Conservation (phyloP, 1,140 invertebrate species). For the Portunus trituberculatus region DNA sequence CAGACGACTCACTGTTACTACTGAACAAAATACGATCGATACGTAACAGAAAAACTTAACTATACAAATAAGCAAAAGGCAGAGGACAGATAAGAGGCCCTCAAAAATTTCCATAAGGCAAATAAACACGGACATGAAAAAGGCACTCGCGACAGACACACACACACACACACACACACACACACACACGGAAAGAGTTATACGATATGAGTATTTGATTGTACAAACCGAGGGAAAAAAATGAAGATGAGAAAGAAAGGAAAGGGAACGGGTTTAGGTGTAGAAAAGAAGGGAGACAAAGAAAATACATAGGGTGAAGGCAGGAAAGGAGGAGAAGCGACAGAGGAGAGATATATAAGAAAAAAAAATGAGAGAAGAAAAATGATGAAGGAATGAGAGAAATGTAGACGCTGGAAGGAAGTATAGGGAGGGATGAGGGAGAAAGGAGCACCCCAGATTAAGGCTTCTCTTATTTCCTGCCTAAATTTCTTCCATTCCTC, state of each 20-base stretch:
- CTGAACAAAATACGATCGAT: neutral
- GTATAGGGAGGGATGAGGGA: neutral
- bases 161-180: neutral
- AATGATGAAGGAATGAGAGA: neutral
- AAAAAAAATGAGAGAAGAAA: neutral
- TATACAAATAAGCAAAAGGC: neutral
- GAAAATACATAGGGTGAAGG: neutral
- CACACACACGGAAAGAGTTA: neutral
- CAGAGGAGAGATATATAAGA: neutral
- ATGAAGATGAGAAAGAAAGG: neutral
- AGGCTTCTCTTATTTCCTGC: neutral
- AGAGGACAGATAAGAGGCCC: neutral
- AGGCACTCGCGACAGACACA: neutral
- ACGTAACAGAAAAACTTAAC: no score
- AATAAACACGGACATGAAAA: neutral
- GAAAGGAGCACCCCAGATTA: neutral
- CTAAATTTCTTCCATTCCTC: neutral
- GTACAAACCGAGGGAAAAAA: neutral
- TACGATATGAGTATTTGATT: conserved; percentile 2
- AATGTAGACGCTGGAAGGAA: neutral
- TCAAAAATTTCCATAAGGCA: neutral
- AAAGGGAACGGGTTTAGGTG: no score
- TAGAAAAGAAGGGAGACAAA: neutral
- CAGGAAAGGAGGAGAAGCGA: neutral
- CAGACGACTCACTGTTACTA: neutral